Base-by-base conservation (phyloP, 2,797 vertebrate species). In the Sparus aurata region DNA sequence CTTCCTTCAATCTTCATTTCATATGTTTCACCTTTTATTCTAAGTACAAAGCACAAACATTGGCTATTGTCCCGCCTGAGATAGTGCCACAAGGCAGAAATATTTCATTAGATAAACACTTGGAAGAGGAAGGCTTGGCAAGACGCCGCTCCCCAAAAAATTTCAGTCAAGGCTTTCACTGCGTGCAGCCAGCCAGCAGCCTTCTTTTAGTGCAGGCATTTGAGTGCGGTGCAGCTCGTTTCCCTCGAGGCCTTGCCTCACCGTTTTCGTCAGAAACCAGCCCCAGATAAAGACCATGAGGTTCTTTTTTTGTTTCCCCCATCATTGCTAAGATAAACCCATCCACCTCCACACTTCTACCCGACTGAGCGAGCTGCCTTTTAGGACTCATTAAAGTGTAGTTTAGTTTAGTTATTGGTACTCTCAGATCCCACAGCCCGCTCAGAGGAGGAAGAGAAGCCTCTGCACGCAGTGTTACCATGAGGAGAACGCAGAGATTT, bases 51-150 rank as follows among this genome's bases (percentile, higher is more conserved):
- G 83, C 84, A 87, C 80, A 93, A 91, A 93, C 84, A 87, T 87
- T 91, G 89, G 89, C 90, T 69, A 81, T 70, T 86, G 86, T 91
- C 91, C 92, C 87, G 63, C 80, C 76, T 79, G 80, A 89, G 84
- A 87, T 62, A 25, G 46, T 72, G 88, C 92, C 88, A 92, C 84
- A 83, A 93, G 87, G 89, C 91, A 91, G 82, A 89, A 91, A 90
- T 92, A 92, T 93, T 94, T 94, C 85, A 93, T 93, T 89, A 91
- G 91, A 94, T 91, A 94, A 94, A 94, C 90, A 93, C 91, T 94
- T 92, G 90, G 90, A 94, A 89, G 85, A 82, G 30, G 71, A 62
- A 86, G 66, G 67, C 80, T 84, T 93, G 93, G 93, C 92, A 89
- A 82, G 41, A 70, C 4, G 76, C 91, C 77, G 30, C 83, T 84